Evolutionary conservation across 2,113 vertebrate species (phyloP), one percentile per base, ranked within the genome.

Genomic region (Tachycineta bicolor): DNA sequence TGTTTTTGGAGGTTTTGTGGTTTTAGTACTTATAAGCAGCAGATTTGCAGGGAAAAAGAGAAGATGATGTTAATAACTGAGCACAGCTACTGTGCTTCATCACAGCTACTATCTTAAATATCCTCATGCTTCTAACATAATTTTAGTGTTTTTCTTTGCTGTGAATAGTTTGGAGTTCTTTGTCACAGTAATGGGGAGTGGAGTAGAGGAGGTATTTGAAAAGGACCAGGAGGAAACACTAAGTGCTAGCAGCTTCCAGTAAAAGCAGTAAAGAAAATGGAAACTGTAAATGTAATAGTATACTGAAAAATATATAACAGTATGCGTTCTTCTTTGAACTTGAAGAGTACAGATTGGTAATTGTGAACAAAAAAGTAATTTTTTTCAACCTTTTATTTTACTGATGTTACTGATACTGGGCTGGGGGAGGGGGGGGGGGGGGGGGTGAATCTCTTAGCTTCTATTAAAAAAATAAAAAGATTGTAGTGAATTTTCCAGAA

Each of bases 1-100:
- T 82, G 56, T 3, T 20, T 9, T 23, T 12, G 6, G 12, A 26
- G 8, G 2, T 2, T 2, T 2, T 71, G 34, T 18, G 74, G 6
- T 85, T 90, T 34, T 11, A 43, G 7, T 67, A 58, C 11, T 46
- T 77, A 33, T 5, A 84, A 91, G n/a, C 23, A 80, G 44, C 14
- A 53, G 47, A 55, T 79, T 55, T 79, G 16, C 47, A 26, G 62
- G 65, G 26, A 74, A 47, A 25, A 31, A 25, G 22, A 28, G 34
- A 52, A 55, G 15, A n/a, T 37, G 3, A 60, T 2, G 2, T 64
- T 49, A 60, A 47, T 33, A 60, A 34, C 26, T 69, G 55, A 87
- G 41, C 11, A 37, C 5, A 82, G 29, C 18, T 79, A 20, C 56
- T 59, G 47, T 21, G 22, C 37, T 39, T 62, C 59, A 39, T 62